These are phyloP conservation scores for Ephestia elutella DNA, from an alignment of 1,140 invertebrate genomes.

Conservation along the genomic window DNA sequence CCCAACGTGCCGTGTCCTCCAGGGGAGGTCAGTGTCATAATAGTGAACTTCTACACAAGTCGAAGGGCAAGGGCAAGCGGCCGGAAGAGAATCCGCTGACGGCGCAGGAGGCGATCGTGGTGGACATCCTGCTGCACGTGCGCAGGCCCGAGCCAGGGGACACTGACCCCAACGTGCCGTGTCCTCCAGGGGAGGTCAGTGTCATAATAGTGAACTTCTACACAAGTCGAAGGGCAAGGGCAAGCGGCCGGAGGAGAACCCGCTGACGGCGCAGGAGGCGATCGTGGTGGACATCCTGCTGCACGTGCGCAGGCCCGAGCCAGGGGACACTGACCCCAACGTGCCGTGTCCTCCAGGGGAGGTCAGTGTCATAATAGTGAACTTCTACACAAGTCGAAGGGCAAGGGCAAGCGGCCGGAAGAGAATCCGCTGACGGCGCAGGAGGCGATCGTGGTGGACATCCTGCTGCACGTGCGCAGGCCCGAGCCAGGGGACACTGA, in stretches of 20 bases:
- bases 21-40: constrained; percentile 77
- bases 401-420: constrained; percentile 60
- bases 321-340: constrained; percentile 74
- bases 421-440: constrained; percentile 77
- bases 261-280: constrained; percentile 74
- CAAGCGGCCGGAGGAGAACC: constrained; percentile 73
- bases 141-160: constrained; percentile 76
- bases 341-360: constrained; percentile 79
- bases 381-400: constrained; percentile 84
- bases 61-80: constrained; percentile 59
- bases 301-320: constrained; percentile 79
- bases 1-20: constrained; percentile 78
- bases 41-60: constrained; percentile 93
- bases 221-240: constrained; percentile 76
- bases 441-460: constrained; percentile 84
- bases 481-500: constrained; percentile 75
- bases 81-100: constrained; percentile 76
- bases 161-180: constrained; percentile 77
- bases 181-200: constrained; percentile 75
- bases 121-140: constrained; percentile 90
- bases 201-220: constrained; percentile 92
- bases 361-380: constrained; percentile 84
- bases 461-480: constrained; percentile 85
- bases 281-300: constrained; percentile 90
- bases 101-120: constrained; percentile 78